Base-by-base conservation (phyloP, 1,140 invertebrate genomes). In the Stegodyphus mimosarum region DNA sequence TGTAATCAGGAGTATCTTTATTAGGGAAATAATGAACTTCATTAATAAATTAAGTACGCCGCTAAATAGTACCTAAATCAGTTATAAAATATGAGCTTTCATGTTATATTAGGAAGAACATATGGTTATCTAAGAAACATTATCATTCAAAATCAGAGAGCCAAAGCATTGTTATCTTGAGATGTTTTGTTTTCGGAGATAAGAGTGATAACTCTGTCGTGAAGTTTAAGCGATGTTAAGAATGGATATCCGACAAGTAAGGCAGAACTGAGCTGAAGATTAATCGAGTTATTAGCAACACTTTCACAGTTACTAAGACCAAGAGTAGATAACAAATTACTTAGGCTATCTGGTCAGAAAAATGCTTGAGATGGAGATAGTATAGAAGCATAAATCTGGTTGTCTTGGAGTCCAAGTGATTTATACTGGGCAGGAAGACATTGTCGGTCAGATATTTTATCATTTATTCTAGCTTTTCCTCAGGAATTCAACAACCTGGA, bases 271-370 rank as follows among this genome's bases (percentile, higher is more conserved):
- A 9, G 13, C 63, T 33, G 9, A 83, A 83, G 80, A 83, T 83
- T 83, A 83, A 83, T 83, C 80, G 80, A 18, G 80, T 74, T 83
- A 83, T 83, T 83, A 83, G 80, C 80, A 83, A 74, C 80, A 83
- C 80, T 83, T 83, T 83, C 60, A 71, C 78, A 80, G 69, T 80
- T 72, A 71, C 69, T 18, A 72, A 33, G 53, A 70, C 48, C 77
- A 53, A 11, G 71, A 83, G 80, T 52, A 60, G 80, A 67, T 83
- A 83, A 83, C 70, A 74, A 83, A 83, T 83, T 66, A 74, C 80
- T 66, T 15, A 18, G 80, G 60, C 80, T 83, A 83, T 83, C 80
- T 83, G 80, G 80, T 83, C 80, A 83, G 80, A 83, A 83, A 83
- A 83, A 83, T 83, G 80, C 71, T 74, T 48, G 17, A 83, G 80